Conservation (phyloP, 2,888 invertebrate genomes). For the Hoplodrina ambigua region DNA sequence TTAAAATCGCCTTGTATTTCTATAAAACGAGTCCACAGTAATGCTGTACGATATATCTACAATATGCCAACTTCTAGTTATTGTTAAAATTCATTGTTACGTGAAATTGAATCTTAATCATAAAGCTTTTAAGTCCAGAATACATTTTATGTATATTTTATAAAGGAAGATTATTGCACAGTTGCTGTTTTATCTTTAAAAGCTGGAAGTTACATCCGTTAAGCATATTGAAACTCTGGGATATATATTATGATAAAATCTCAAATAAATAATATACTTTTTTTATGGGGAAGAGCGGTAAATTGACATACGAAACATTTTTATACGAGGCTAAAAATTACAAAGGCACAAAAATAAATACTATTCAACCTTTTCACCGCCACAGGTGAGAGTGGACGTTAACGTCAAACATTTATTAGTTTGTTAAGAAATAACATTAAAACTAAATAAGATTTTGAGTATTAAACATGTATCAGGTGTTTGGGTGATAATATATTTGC, state of each 20-base stretch:
- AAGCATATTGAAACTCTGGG: slow-evolving; percentile 55
- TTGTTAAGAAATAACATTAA: slow-evolving; percentile 31
- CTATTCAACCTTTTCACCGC: slow-evolving; percentile 32
- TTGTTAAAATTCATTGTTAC: slow-evolving; percentile 74
- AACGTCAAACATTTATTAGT: slow-evolving; percentile 20
- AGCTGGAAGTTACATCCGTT: slow-evolving; percentile 49
- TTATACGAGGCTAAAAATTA: slow-evolving; percentile 34
- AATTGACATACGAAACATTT: slow-evolving; percentile 17
- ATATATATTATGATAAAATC: slow-evolving; percentile 41
- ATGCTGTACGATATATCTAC: slow-evolving; percentile 86
- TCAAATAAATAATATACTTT: slow-evolving; percentile 41
- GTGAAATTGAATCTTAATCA: slow-evolving; percentile 65
- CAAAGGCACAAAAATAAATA: slow-evolving; percentile 5
- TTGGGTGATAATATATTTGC: slow-evolving; percentile 47
- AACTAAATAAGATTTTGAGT: slow-evolving; percentile 50
- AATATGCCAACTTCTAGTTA: slow-evolving; percentile 74
- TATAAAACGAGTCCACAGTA: slow-evolving; percentile 62
- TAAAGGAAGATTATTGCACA: slow-evolving; percentile 63
- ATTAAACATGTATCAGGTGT: slow-evolving; percentile 52
- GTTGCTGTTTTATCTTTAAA: slow-evolving; percentile 43
- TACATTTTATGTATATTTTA: slow-evolving; percentile 57
- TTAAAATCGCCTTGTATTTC: slow-evolving; percentile 57
- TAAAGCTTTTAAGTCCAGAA: slow-evolving; percentile 58
- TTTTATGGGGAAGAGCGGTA: slow-evolving; percentile 49
- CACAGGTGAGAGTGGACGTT: slow-evolving; percentile 29